These are phyloP conservation scores for Amblyraja radiata DNA, from an alignment of 2,797 vertebrate genomes.

Conservation along the genomic window DNA sequence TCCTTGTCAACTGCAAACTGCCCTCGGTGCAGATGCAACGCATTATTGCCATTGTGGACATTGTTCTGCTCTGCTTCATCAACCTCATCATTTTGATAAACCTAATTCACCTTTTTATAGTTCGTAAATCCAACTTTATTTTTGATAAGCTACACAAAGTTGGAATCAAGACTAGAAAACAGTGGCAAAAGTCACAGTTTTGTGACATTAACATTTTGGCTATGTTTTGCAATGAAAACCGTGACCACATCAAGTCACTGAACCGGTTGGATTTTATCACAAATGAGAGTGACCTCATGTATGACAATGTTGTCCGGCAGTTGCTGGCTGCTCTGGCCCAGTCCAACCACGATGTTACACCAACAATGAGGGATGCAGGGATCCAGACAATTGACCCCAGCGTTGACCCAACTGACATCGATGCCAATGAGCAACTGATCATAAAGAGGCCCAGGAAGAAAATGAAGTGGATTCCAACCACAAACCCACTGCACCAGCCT, in stretches of 20 bases:
- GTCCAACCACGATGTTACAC: constrained; percentile 91
- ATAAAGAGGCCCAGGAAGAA: constrained; percentile 92
- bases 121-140: constrained; percentile 97
- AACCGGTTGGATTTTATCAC: constrained; percentile 98
- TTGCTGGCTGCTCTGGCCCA: constrained; percentile 88
- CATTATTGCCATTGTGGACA: constrained; percentile 89
- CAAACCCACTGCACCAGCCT: constrained; percentile 88
- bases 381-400: constrained; percentile 86
- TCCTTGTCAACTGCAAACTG: constrained; percentile 90
- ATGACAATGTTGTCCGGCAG: constrained; percentile 94
- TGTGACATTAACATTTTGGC: constrained; percentile 98
- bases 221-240: constrained; percentile 98
- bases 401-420: constrained; percentile 75
- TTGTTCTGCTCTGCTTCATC: constrained; percentile 84
- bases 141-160: constrained; percentile 98
- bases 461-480: constrained; percentile 90
- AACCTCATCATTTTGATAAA: constrained; percentile 94
- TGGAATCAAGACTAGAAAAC: constrained; percentile 88
- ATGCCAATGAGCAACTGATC: constrained; percentile 75
- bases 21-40: constrained; percentile 93
- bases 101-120: constrained; percentile 90
- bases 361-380: constrained; percentile 84
- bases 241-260: constrained; percentile 96
- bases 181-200: constrained; percentile 98
- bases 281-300: constrained; percentile 97